phyloP scores from a whole-genome alignment of 1,140 invertebrate genomes.

The Proales similis region DNA sequence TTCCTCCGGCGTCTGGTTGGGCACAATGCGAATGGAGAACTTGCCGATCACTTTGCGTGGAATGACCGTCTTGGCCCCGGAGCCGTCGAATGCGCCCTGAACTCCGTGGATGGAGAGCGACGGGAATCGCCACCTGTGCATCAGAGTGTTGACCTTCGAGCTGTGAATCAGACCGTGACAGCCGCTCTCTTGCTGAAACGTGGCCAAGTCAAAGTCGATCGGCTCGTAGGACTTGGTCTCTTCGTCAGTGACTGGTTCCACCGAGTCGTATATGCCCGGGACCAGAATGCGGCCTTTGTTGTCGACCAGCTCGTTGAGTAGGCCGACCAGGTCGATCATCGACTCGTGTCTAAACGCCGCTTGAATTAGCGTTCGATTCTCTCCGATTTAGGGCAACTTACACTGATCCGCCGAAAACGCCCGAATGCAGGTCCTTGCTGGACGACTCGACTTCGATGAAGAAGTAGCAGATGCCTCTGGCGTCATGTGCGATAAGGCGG shows the following conservation, averaged over 20 bases:
- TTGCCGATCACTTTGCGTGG: constrained; percentile 86
- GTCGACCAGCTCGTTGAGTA: constrained; percentile 47
- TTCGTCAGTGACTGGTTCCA: constrained; percentile 63
- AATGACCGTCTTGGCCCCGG: constrained; percentile 89
- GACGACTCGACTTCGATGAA: constrained; percentile 79
- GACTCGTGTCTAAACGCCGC: constrained; percentile 47
- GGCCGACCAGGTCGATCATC: constrained; percentile 47
- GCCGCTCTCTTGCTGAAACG: constrained; percentile 12
- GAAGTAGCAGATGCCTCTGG: constrained; percentile 86
- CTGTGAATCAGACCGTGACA: constrained; percentile 32
- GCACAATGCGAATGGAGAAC: constrained; percentile 88
- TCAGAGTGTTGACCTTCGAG: constrained; percentile 61
- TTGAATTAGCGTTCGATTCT: background rate
- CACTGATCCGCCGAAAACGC: constrained; percentile 78
- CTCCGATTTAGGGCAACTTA: constrained; percentile 40
- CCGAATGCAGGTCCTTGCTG: constrained; percentile 85
- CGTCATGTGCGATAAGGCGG: constrained; percentile 42
- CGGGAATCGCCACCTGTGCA: constrained; percentile 76
- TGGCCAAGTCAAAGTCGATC: constrained; percentile 20
- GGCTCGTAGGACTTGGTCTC: constrained; percentile 58
- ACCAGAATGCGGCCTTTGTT: constrained; percentile 47
- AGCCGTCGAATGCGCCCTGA: constrained; percentile 80
- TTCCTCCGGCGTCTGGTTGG: constrained; percentile 74
- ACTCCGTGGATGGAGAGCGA: constrained; percentile 55
- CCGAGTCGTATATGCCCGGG: constrained; percentile 46